phyloP scores from a whole-genome alignment of 2,797 vertebrate species.

The Sebastes diaconus region DNA sequence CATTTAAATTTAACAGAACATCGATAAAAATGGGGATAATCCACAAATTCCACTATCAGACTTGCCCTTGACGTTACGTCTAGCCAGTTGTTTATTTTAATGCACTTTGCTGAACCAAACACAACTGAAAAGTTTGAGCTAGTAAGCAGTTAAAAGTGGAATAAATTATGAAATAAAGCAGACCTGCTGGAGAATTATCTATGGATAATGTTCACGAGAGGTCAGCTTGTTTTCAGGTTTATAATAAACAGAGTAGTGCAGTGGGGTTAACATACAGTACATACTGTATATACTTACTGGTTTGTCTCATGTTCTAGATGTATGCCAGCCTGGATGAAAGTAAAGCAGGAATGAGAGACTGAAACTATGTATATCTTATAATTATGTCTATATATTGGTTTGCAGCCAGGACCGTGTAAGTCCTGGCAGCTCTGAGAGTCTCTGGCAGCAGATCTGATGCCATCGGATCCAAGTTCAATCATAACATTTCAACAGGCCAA shows the following conservation, averaged over 20 bases:
- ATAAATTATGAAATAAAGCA: slow-evolving; percentile 21
- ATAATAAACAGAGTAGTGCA: slow-evolving; percentile 3
- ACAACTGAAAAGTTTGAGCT: not conserved
- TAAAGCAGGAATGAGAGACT: slow-evolving; percentile 31
- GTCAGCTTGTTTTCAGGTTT: slow-evolving; percentile 6
- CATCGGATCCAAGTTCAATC: slow-evolving; percentile 62
- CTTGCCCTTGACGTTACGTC: slow-evolving; percentile 29
- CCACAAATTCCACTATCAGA: not conserved
- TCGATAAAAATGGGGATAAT: too few relatives aligned
- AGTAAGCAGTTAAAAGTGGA: not conserved
- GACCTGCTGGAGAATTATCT: not conserved
- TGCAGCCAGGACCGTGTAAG: slow-evolving; percentile 51
- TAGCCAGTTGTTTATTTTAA: slow-evolving; percentile 43
- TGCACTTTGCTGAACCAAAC: slow-evolving; percentile 19
- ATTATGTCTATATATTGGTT: slow-evolving; percentile 59
- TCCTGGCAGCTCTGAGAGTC: slow-evolving; percentile 47
- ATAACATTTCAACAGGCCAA: slow-evolving; percentile 60
- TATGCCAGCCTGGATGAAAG: slow-evolving; percentile 41
- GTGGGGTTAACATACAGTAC: not conserved
- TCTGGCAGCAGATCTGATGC: slow-evolving; percentile 62
- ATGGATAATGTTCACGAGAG: slow-evolving; percentile 5
- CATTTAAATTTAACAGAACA: not conserved
- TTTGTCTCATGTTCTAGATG: slow-evolving; percentile 2
- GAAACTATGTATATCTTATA: slow-evolving; percentile 51
- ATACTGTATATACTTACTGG: not conserved